Conservation (phyloP, 1,140 invertebrate genomes). For the Dinoponera quadriceps region DNA sequence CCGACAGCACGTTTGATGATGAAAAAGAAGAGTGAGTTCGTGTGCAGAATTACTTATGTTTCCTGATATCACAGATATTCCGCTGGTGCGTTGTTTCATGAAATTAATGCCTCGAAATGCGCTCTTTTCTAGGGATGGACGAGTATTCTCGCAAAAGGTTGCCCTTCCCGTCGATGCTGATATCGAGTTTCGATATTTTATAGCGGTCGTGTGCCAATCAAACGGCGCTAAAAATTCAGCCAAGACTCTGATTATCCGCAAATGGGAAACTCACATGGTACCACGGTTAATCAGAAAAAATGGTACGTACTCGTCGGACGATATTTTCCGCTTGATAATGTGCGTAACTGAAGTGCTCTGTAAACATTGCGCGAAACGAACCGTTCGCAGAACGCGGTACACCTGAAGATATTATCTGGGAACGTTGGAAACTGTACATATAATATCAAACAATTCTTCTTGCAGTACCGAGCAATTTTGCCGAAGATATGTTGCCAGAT, state of each 20-base stretch:
- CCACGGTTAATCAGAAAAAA: slow-evolving; percentile 88
- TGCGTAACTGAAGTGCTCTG: not conserved
- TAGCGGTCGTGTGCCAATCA: slow-evolving; percentile 86
- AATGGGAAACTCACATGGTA: slow-evolving; percentile 93
- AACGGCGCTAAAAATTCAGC: slow-evolving; percentile 84
- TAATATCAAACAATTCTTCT: slow-evolving; percentile 53
- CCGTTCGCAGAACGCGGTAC: not conserved
- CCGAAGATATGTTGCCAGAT: slow-evolving; percentile 77
- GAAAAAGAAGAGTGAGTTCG: slow-evolving; percentile 76
- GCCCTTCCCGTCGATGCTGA: slow-evolving; percentile 88
- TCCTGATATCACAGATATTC: not conserved
- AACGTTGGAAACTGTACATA: not conserved
- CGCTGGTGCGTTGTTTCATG: not conserved
- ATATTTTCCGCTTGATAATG: not conserved
- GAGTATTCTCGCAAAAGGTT: slow-evolving; percentile 81
- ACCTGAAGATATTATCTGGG: not conserved
- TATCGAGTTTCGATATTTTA: slow-evolving; percentile 92
- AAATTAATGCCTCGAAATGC: not conserved
- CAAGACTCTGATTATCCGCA: slow-evolving; percentile 89
- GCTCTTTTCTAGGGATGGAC: slow-evolving; percentile 76
- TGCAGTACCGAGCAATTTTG: slow-evolving; percentile 80
- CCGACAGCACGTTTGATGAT: slow-evolving; percentile 72
- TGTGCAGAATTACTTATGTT: not conserved
- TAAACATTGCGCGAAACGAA: too few relatives aligned
- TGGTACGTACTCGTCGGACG: slow-evolving; percentile 77